A percentile compares a stretch with the other conserved stretches of the same genome.
Conservation (phyloP, 2,113 vertebrate genomes). For the Scomber japonicus region DNA sequence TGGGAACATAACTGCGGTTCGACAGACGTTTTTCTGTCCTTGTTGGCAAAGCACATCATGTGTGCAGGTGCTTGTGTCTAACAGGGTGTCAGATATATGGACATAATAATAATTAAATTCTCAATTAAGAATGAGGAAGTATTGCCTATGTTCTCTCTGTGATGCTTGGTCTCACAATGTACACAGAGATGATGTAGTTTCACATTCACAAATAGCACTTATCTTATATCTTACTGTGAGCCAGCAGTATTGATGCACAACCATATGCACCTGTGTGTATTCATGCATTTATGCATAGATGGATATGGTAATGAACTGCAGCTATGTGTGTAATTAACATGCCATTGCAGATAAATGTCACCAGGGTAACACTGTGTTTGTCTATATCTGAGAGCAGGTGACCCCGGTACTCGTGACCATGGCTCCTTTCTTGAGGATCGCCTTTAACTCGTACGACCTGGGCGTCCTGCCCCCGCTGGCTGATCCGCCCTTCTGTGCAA, state of each 20-base stretch:
- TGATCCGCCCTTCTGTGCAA: conserved; percentile 92
- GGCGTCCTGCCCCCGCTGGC: conserved; percentile 84
- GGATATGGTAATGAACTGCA: neutral
- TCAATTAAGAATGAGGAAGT: neutral
- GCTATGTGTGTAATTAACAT: conserved; percentile 15
- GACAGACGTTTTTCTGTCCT: neutral
- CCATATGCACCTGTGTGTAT: neutral
- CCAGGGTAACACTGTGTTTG: conserved; percentile 26
- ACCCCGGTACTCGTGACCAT: conserved; percentile 80
- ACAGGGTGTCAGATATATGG: conserved; percentile 3
- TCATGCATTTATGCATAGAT: neutral
- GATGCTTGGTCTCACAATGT: neutral
- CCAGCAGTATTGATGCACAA: neutral
- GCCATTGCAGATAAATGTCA: conserved; percentile 10
- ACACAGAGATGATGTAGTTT: neutral
- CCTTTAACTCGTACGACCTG: conserved; percentile 94
- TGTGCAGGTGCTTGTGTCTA: conserved; percentile 7
- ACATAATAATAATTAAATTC: no score
- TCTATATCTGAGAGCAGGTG: conserved; percentile 55
- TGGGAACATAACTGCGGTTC: neutral
- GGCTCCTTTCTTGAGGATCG: conserved; percentile 95
- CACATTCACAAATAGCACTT: neutral
- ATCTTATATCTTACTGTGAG: neutral
- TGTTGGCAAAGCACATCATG: neutral
- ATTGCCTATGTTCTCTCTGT: neutral